These are phyloP conservation scores for Stomatorhinus walkeri DNA, from an alignment of 2,797 vertebrate species.

Conservation along the genomic window DNA sequence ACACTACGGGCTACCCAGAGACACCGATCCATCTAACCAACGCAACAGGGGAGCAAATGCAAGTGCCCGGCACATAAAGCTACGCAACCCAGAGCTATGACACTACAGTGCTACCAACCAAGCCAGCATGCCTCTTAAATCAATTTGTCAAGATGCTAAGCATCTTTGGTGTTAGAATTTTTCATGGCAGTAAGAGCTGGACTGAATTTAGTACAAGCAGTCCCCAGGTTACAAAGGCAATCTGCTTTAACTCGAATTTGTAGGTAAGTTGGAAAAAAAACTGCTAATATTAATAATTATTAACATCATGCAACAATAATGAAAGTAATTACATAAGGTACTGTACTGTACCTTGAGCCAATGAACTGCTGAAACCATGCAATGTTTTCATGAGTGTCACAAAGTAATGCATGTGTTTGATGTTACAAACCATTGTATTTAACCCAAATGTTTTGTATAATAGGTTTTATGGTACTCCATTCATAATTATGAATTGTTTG, in stretches of 20 bases:
- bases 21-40: background rate
- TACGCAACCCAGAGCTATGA: background rate
- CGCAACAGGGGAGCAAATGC: background rate
- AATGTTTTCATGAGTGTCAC: background rate
- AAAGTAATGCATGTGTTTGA: background rate
- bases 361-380: background rate
- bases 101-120: background rate
- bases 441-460: background rate
- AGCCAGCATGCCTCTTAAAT: background rate
- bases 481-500: background rate
- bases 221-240: background rate
- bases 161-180: background rate
- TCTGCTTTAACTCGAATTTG: background rate
- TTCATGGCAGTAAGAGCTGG: background rate
- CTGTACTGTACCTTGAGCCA: background rate
- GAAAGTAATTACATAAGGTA: background rate
- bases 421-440: background rate
- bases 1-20: background rate
- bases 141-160: background rate
- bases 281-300: background rate
- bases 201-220: background rate
- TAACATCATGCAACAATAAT: background rate
- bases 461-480: background rate
- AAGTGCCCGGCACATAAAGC: background rate
- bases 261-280: background rate